Percentiles rank a stretch among this genome's conserved stretches.
These are phyloP conservation scores for Lomographa bimaculata DNA, from an alignment of 2,888 invertebrate genomes.

Conservation along the genomic window DNA sequence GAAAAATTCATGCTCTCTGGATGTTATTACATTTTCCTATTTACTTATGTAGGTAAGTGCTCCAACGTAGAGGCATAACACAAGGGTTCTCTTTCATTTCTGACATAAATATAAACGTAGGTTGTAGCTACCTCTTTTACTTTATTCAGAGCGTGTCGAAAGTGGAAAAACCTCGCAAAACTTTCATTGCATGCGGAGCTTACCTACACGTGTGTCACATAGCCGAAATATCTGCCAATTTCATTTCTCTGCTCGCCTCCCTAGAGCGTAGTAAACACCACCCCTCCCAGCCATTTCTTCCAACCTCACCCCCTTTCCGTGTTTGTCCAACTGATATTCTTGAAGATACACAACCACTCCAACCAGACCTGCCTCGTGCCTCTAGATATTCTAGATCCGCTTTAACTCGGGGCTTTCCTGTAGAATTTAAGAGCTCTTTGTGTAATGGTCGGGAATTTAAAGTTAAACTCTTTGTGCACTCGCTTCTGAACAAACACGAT, in stretches of 20 bases:
- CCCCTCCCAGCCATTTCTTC: constrained; percentile 47
- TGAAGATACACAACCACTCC: constrained; percentile 62
- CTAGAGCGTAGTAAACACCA: constrained; percentile 77
- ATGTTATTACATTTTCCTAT: constrained; percentile 38
- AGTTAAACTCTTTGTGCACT: constrained; percentile 58
- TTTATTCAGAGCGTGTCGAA: constrained; percentile 68
- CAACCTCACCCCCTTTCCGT: constrained; percentile 45
- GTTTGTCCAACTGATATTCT: constrained; percentile 76
- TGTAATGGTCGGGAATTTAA: constrained; percentile 52
- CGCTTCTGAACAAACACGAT: constrained; percentile 60
- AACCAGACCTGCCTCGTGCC: constrained; percentile 45
- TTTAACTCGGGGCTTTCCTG: constrained; percentile 33
- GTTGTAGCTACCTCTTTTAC: constrained; percentile 60
- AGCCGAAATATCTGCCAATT: constrained; percentile 79
- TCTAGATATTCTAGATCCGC: constrained; percentile 29
- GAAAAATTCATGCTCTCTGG: constrained; percentile 27
- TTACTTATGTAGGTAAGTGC: constrained; percentile 39
- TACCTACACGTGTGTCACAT: constrained; percentile 73
- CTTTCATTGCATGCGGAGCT: constrained; percentile 68
- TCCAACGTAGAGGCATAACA: constrained; percentile 41
- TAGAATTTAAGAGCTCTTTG: constrained; percentile 47
- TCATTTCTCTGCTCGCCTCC: constrained; percentile 77
- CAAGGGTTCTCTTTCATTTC: constrained; percentile 54
- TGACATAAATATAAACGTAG: constrained; percentile 46
- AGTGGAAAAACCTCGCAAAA: constrained; percentile 74